Base-by-base conservation (phyloP, 2,797 vertebrate genomes). In the Galagoides demidoff region DNA sequence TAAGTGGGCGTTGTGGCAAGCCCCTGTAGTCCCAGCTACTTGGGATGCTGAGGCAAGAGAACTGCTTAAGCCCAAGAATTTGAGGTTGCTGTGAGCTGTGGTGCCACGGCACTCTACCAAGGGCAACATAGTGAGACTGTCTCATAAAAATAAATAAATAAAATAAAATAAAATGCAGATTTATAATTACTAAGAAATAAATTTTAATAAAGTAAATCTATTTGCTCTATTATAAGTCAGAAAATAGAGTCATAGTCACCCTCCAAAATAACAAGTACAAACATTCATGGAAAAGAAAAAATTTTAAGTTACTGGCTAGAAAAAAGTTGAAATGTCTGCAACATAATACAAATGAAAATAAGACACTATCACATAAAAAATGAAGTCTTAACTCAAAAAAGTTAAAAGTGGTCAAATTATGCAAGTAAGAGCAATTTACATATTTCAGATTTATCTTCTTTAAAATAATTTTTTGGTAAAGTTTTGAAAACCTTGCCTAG, bases 101-200 rank as follows among this genome's bases (percentile, higher is more conserved):
- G 49, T 13, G 49, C 49, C 12, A 49, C 49, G 13, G 49, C 13
- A 49, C 49, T 49, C 49, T 49, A 49, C 49, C 49, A 49, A 49
- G 49, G 49, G 49, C 12, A 14, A 49, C 49, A 49, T 49, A 49
- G 49, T 49, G 49, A 49, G 49, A 49, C 49, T 49, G 10, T 49
- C 49, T 49, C 49, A 49, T 49, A 49, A 49, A 49, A 49, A 49
- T 49, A 13, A 13, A 49, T 49, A 45, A 45, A 45, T 45, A 45
- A 45, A 45, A 45, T 49, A 14, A 49, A 49, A 49, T 92, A 89
- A 66, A 95, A 77, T 9, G 37, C 7, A 43, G 43, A 93, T 59
- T 86, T 83, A 61, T 20, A 96, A 66, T 7, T 92, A 81, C 17
- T 95, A 95, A 49, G 95, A 94, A 87, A 39, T 77, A 91, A 96